Evolutionary conservation across 2,888 invertebrate genomes (phyloP).

Genomic region (Argyra leucocephala): DNA sequence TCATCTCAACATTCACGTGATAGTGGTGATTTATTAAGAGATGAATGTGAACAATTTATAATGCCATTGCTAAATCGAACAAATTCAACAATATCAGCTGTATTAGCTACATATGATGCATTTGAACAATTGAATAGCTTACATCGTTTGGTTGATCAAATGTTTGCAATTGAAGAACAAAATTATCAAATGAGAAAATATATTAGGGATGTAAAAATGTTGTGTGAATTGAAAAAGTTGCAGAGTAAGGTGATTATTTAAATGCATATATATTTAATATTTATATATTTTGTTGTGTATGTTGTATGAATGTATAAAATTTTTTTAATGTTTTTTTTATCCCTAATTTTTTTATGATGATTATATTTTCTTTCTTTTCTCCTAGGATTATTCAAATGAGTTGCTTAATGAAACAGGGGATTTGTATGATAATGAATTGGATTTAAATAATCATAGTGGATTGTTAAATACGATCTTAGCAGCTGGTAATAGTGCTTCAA

Average conservation of each 20-base stretch:
- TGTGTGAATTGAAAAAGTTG: slow-evolving; percentile 55
- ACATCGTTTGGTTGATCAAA: slow-evolving; percentile 65
- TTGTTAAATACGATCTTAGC: slow-evolving; percentile 56
- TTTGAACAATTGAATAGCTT: slow-evolving; percentile 73
- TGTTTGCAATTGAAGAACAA: slow-evolving; percentile 61
- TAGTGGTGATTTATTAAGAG: slow-evolving; percentile 33
- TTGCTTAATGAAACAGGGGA: slow-evolving; percentile 30
- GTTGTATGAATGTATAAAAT: no score
- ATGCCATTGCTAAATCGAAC: slow-evolving; percentile 47
- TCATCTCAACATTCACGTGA: slow-evolving; percentile 19
- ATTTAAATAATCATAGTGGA: slow-evolving; percentile 51
- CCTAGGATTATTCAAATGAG: slow-evolving; percentile 23
- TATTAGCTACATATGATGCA: slow-evolving; percentile 53
- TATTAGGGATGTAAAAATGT: slow-evolving; percentile 62
- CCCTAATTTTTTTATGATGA: neutral
- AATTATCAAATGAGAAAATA: slow-evolving; percentile 58
- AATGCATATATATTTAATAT: slow-evolving; percentile 20
- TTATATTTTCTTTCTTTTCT: neutral
- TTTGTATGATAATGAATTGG: slow-evolving; percentile 50
- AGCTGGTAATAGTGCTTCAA: slow-evolving; percentile 46
- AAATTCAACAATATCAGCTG: slow-evolving; percentile 48
- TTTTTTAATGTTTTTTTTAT: no score
- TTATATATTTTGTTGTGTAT: neutral
- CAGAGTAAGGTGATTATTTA: slow-evolving; percentile 44
- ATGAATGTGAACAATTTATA: slow-evolving; percentile 37